Evolutionary conservation across 1,140 invertebrate genomes (phyloP).

Genomic region (Sipha flava): DNA sequence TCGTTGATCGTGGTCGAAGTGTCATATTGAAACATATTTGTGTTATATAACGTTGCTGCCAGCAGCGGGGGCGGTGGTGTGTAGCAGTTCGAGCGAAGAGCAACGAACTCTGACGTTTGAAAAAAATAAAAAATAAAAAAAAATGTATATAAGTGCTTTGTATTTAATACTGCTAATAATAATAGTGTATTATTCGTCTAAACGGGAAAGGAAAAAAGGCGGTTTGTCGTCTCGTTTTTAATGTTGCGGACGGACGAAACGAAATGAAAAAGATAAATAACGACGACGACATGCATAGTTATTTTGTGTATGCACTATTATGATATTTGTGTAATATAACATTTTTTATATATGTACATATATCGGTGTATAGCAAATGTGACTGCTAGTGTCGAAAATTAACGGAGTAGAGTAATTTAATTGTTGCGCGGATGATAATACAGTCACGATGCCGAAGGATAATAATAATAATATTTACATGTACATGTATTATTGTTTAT

Average conservation of each 20-base stretch:
- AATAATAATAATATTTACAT: background rate
- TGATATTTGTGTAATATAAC: no score
- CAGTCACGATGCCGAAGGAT: background rate
- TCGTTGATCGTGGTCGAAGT: slow-evolving; percentile 1
- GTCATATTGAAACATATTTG: slow-evolving; percentile 19
- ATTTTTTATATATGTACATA: no score
- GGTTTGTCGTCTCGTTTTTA: no score
- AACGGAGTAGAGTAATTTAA: slow-evolving; percentile 14
- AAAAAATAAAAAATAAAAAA: background rate
- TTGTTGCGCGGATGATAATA: background rate
- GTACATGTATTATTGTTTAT: no score
- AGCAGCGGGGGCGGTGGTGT: background rate
- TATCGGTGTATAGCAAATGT: background rate
- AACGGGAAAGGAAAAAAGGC: no score
- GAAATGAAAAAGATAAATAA: no score
- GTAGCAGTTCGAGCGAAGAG: background rate
- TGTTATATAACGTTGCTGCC: background rate
- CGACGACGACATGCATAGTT: no score
- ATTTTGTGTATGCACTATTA: no score
- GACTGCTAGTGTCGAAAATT: background rate
- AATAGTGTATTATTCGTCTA: no score
- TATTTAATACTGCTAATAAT: background rate
- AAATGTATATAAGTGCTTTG: background rate
- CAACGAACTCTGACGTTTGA: slow-evolving; percentile 22
- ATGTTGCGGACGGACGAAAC: no score